Conservation (phyloP, 2,888 invertebrate species). For the Troilus luridus region DNA sequence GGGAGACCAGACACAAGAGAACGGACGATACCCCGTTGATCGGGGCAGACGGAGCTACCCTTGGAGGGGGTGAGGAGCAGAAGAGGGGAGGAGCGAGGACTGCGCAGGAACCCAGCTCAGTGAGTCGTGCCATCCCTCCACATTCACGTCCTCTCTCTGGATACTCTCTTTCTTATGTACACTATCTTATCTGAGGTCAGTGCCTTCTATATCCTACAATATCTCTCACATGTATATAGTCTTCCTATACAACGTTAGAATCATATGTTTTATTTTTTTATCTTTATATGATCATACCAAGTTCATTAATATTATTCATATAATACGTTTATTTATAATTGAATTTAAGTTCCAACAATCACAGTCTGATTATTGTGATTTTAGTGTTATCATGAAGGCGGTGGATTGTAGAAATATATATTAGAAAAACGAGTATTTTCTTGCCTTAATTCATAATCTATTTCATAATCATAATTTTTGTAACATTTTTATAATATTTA, state of each 20-base stretch:
- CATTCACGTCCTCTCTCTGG: not conserved
- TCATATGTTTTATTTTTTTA: not conserved
- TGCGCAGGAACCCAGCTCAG: constrained; percentile 23
- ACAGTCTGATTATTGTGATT: not conserved
- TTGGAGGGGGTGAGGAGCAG: constrained; percentile 2
- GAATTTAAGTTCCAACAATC: not conserved
- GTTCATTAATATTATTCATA: not conserved
- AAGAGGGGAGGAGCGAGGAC: not conserved
- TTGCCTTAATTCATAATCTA: not conserved
- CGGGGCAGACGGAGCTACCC: not conserved
- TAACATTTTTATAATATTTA: not conserved
- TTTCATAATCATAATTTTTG: not conserved
- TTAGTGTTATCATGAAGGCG: not conserved
- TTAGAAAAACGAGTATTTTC: not conserved
- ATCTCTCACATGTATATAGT: too few relatives aligned
- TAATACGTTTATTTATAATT: not conserved
- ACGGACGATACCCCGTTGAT: constrained; percentile 33
- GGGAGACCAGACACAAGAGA: too few relatives aligned
- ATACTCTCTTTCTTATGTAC: not conserved
- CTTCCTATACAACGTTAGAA: not conserved
- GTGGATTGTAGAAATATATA: not conserved
- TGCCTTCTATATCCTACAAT: not conserved
- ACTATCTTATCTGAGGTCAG: constrained; percentile 12
- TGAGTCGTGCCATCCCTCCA: constrained; percentile 29
- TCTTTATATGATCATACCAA: not conserved